These are phyloP conservation scores for Rhinoderma darwinii DNA, from an alignment of 2,113 vertebrate species.

Conservation along the genomic window DNA sequence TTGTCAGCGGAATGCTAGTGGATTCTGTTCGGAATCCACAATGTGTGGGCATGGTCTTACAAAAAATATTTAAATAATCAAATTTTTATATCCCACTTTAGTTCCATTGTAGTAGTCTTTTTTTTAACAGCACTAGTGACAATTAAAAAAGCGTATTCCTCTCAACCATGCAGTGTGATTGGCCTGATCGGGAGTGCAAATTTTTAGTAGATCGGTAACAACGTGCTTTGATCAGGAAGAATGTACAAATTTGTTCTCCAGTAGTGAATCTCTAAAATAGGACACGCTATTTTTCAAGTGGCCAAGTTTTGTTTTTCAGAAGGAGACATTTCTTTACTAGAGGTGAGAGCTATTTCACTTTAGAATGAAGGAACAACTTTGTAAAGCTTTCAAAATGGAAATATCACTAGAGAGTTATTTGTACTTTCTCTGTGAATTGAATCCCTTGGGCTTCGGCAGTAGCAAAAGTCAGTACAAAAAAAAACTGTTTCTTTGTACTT, in stretches of 20 bases:
- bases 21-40: too few species aligned
- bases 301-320: constrained; percentile 3
- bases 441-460: constrained; percentile 3
- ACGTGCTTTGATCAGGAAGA: too few species aligned
- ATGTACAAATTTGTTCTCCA: background rate
- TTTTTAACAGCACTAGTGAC: background rate
- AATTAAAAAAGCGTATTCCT: background rate
- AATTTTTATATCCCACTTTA: too few species aligned
- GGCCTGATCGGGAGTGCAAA: background rate
- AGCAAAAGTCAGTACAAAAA: constrained; percentile 8
- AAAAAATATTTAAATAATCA: too few species aligned
- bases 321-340: constrained; percentile 1
- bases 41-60: too few species aligned
- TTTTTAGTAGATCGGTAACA: background rate
- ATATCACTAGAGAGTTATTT: constrained; percentile 34
- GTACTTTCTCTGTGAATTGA: constrained; percentile 14
- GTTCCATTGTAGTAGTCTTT: background rate
- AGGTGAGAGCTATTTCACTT: constrained; percentile 18
- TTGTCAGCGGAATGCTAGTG: too few species aligned
- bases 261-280: background rate
- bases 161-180: background rate
- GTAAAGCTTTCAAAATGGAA: constrained; percentile 36
- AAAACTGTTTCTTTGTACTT: background rate
- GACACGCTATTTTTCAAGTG: constrained; percentile 13
- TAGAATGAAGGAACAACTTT: constrained; percentile 8